phyloP scores from a whole-genome alignment of 2,888 invertebrate species.

The Lasioglossum vierecki region DNA sequence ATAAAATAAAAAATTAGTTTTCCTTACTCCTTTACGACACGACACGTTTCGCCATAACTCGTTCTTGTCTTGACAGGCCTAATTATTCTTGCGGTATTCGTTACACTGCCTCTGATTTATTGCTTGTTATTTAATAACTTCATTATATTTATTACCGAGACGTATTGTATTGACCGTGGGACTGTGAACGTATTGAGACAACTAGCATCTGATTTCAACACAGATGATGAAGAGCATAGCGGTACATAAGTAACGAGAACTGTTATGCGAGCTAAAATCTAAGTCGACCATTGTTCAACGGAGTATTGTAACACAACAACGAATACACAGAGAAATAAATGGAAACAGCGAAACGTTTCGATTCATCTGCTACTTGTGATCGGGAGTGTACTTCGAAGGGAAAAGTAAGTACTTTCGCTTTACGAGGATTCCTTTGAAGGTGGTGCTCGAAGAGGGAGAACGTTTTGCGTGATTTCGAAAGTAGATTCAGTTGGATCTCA shows the following conservation, averaged over 20 bases:
- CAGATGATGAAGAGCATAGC: not conserved
- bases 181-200: not conserved
- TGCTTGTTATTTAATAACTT: not conserved
- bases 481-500: conserved; percentile 7
- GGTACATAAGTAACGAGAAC: not conserved
- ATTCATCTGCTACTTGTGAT: not conserved
- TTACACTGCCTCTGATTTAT: not conserved
- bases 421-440: not conserved
- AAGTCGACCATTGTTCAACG: not conserved
- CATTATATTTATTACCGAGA: not conserved
- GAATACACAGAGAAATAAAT: not conserved
- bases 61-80: not conserved
- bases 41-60: not conserved
- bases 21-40: not conserved
- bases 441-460: not conserved
- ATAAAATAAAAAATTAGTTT: not conserved
- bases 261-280: not conserved
- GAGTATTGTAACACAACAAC: not conserved
- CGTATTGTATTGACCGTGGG: not conserved
- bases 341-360: not conserved
- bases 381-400: conserved; percentile 1
- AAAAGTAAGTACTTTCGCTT: conserved; percentile 4
- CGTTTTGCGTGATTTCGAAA: conserved; percentile 2
- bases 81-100: not conserved
- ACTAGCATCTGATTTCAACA: not conserved